A percentile compares a stretch with the other conserved stretches of the same genome.
phyloP scores from a whole-genome alignment of 2,797 vertebrate genomes.

The Sebastes flavidus region DNA sequence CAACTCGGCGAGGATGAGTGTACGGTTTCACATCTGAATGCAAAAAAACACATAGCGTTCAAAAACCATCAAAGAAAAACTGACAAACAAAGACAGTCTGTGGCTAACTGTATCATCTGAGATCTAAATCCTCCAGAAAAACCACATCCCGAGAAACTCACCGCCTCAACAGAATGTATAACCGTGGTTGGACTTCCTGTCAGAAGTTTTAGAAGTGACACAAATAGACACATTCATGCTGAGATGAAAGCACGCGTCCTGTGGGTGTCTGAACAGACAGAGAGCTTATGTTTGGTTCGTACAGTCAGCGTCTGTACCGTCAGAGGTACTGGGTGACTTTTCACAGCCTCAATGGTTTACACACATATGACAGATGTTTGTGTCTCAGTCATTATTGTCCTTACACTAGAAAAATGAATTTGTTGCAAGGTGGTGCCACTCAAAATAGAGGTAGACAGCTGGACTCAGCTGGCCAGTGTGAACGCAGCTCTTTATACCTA shows the following conservation, averaged over 20 bases:
- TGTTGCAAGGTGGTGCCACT: neutral
- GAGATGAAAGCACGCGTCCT: constrained; percentile 63
- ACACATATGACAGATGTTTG: neutral
- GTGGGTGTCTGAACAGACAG: constrained; percentile 46
- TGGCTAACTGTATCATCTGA: constrained; percentile 58
- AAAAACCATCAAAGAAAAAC: constrained; percentile 58
- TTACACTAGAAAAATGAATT: neutral
- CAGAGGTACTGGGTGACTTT: neutral
- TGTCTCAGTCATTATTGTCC: neutral
- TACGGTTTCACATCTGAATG: constrained; percentile 53
- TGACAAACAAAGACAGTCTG: constrained; percentile 70
- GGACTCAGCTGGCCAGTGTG: neutral
- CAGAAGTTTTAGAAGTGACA: constrained; percentile 66
- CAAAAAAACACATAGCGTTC: constrained; percentile 31
- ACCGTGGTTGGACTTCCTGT: constrained; percentile 62
- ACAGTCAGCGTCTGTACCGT: constrained; percentile 38
- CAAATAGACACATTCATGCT: constrained; percentile 67
- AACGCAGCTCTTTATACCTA: neutral
- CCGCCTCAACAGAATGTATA: constrained; percentile 55
- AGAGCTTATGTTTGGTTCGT: constrained; percentile 37
- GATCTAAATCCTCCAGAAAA: constrained; percentile 65
- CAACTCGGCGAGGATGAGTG: constrained; percentile 22
- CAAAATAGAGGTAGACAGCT: neutral
- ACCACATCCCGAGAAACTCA: constrained; percentile 71
- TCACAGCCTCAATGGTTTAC: neutral